Conservation (phyloP, 2,888 invertebrate species). For the Nesidiocoris tenuis region DNA sequence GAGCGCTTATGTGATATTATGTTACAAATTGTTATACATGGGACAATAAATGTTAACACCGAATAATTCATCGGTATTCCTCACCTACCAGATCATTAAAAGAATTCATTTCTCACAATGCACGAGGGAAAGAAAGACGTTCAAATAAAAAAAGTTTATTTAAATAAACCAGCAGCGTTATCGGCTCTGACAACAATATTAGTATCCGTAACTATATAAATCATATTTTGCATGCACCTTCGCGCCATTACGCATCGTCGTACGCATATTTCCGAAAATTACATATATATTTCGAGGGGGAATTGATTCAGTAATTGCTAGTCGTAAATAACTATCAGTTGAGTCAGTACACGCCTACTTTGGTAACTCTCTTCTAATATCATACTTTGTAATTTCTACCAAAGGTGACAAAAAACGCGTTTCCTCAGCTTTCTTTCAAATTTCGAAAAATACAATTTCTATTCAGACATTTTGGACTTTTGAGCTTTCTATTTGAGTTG, state of each 20-base stretch:
- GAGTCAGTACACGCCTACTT: conserved; percentile 21
- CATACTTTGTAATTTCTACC: conserved; percentile 13
- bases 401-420: conserved; percentile 11
- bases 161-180: conserved; percentile 24
- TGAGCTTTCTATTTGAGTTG: conserved; percentile 25
- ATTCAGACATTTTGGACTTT: conserved; percentile 19
- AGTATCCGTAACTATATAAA: conserved; percentile 19
- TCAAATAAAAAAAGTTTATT: conserved; percentile 26
- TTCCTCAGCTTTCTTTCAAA: not conserved
- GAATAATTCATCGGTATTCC: no score
- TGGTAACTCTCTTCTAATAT: conserved; percentile 27
- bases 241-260: conserved; percentile 12
- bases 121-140: not conserved
- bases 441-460: conserved; percentile 32
- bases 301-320: conserved; percentile 22
- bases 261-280: not conserved
- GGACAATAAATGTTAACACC: no score
- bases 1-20: no score
- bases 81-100: no score
- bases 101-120: no score
- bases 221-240: no score
- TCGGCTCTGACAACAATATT: conserved; percentile 29
- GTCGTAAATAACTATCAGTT: conserved; percentile 25
- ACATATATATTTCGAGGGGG: conserved; percentile 1
- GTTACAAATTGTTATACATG: no score